phyloP scores from a whole-genome alignment of 1,140 invertebrate genomes.

The Glomeris maerens region DNA sequence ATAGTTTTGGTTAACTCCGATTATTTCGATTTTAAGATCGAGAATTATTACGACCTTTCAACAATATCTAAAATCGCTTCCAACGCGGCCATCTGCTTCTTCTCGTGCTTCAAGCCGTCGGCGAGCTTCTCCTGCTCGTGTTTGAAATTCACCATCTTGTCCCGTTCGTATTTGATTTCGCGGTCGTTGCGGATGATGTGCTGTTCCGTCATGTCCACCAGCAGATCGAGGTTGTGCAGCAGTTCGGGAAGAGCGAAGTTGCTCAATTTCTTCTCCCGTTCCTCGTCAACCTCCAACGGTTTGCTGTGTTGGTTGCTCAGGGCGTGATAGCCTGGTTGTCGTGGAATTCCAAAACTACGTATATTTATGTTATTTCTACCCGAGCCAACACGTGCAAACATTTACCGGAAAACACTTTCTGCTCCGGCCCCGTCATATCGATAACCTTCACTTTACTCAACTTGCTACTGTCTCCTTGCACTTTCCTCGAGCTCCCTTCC shows the following conservation, averaged over 20 bases:
- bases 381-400: constrained; percentile 8
- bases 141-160: constrained; percentile 59
- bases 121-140: constrained; percentile 59
- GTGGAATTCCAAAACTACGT: too few relatives aligned
- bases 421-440: constrained; percentile 94
- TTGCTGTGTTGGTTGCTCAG: constrained; percentile 44
- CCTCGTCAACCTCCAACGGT: constrained; percentile 36
- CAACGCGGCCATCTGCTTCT: constrained; percentile 53
- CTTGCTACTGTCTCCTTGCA: constrained; percentile 27
- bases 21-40: constrained; percentile 7
- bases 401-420: constrained; percentile 65
- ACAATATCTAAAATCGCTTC: constrained; percentile 54
- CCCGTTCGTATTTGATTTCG: constrained; percentile 54
- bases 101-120: constrained; percentile 55
- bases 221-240: constrained; percentile 75
- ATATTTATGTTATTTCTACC: too few relatives aligned
- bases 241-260: constrained; percentile 67
- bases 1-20: constrained; percentile 1
- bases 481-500: constrained; percentile 37
- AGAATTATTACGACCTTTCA: constrained; percentile 37
- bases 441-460: constrained; percentile 87
- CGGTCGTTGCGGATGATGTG: constrained; percentile 82
- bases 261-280: constrained; percentile 38
- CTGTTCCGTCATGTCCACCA: constrained; percentile 87
- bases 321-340: constrained; percentile 68